Evolutionary conservation across 2,888 invertebrate species (phyloP).

Genomic region (Ophion costatus): DNA sequence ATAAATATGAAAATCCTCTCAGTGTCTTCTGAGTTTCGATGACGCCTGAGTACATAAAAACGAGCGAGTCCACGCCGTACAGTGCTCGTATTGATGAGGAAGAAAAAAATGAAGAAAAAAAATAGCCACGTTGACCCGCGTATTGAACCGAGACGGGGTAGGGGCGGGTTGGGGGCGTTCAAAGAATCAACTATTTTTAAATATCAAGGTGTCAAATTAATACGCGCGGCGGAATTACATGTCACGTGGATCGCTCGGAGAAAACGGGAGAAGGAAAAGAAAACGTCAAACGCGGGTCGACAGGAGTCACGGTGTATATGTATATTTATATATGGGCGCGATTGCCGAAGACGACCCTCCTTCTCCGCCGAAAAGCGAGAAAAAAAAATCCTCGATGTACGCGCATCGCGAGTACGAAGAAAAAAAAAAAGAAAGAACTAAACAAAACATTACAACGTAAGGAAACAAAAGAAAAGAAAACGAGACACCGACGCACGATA

Average conservation of each 20-base stretch:
- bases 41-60: constrained; percentile 40
- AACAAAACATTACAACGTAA: neutral
- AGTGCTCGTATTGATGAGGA: constrained; percentile 30
- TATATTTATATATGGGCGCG: constrained; percentile 45
- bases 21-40: constrained; percentile 52
- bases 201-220: constrained; percentile 79
- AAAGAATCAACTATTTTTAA: constrained; percentile 81
- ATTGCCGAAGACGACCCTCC: constrained; percentile 31
- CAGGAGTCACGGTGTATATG: constrained; percentile 30
- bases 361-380: constrained; percentile 49
- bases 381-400: constrained; percentile 45
- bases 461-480: constrained; percentile 17
- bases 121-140: constrained; percentile 52
- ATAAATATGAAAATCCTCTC: constrained; percentile 45
- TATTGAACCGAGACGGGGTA: neutral
- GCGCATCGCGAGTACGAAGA: constrained; percentile 57
- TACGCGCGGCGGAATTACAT: constrained; percentile 63
- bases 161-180: constrained; percentile 33
- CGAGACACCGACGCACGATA: constrained; percentile 60
- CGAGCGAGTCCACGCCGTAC: constrained; percentile 14
- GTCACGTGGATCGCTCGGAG: constrained; percentile 39
- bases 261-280: constrained; percentile 6
- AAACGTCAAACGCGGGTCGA: constrained; percentile 21
- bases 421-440: constrained; percentile 33
- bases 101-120: constrained; percentile 31